Percentiles rank a stretch among this genome's conserved stretches.
Conservation (phyloP, 1,140 invertebrate genomes). For the Aphis gossypii region DNA sequence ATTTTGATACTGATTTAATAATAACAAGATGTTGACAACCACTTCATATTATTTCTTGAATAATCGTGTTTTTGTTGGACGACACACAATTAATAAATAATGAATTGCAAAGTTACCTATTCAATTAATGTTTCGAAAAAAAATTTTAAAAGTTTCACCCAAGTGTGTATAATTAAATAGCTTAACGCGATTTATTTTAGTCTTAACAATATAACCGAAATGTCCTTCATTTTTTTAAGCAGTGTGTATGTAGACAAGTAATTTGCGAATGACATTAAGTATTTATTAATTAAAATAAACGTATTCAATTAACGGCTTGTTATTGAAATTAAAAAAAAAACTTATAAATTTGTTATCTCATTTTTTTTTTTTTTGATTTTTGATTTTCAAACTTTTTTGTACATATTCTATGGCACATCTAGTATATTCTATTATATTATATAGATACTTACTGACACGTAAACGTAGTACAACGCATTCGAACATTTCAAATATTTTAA, state of each 20-base stretch:
- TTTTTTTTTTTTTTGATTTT: background rate
- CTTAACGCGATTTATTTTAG: background rate
- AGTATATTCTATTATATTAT: background rate
- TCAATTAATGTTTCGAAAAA: background rate
- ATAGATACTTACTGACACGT: no score
- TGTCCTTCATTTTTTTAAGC: background rate
- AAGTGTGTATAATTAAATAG: background rate
- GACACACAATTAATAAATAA: background rate
- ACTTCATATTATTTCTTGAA: background rate
- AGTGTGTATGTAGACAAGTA: background rate
- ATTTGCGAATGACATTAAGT: background rate
- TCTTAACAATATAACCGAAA: background rate
- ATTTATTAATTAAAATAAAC: background rate
- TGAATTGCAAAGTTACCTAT: background rate
- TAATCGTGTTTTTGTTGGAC: background rate
- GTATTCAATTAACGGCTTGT: background rate
- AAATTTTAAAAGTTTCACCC: background rate
- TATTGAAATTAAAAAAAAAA: constrained; percentile 6
- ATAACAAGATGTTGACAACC: background rate
- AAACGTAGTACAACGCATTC: background rate
- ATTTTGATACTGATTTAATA: no score
- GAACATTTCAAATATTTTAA: background rate
- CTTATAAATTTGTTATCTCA: background rate
- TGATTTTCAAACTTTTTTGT: background rate
- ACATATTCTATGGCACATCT: background rate